phyloP scores from a whole-genome alignment of 1,140 invertebrate species.

The Notospermus geniculatus region DNA sequence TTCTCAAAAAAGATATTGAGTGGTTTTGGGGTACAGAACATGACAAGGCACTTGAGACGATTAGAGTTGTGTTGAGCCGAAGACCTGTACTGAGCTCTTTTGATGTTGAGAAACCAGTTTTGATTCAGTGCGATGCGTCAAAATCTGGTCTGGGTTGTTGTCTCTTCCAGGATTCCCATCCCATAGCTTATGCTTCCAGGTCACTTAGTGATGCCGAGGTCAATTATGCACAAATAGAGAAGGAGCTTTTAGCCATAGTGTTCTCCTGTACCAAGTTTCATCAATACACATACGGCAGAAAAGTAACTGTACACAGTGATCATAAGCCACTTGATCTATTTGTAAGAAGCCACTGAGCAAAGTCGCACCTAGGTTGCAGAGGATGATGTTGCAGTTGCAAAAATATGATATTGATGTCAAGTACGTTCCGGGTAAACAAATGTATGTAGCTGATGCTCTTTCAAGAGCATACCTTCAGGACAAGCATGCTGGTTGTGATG shows the following conservation, averaged over 20 bases:
- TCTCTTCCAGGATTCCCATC: no score
- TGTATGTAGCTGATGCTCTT: conserved; percentile 9
- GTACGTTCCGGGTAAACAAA: background rate
- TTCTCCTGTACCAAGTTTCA: conserved; percentile 60
- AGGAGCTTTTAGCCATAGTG: conserved; percentile 59
- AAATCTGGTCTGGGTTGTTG: no score
- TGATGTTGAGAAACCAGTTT: conserved; percentile 18
- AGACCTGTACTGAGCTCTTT: conserved; percentile 17
- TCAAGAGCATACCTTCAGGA: conserved; percentile 5
- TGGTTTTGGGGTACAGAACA: conserved; percentile 17
- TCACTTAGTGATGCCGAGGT: no score
- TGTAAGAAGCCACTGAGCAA: conserved; percentile 25
- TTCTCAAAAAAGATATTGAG: conserved; percentile 18
- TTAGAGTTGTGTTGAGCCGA: conserved; percentile 19
- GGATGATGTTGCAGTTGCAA: conserved; percentile 13
- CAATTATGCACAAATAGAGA: conserved; percentile 62
- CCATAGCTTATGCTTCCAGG: no score
- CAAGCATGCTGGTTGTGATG: background rate
- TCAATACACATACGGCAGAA: conserved; percentile 55
- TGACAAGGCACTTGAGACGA: conserved; percentile 16
- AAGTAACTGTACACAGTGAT: conserved; percentile 35
- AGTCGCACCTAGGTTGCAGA: conserved; percentile 11
- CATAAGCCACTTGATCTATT: conserved; percentile 45
- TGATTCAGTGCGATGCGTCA: conserved; percentile 1
- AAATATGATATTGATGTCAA: conserved; percentile 12